Evolutionary conservation across 2,888 invertebrate species (phyloP), one percentile per base, ranked within the genome.

Genomic region (Hedychridium roseum): DNA sequence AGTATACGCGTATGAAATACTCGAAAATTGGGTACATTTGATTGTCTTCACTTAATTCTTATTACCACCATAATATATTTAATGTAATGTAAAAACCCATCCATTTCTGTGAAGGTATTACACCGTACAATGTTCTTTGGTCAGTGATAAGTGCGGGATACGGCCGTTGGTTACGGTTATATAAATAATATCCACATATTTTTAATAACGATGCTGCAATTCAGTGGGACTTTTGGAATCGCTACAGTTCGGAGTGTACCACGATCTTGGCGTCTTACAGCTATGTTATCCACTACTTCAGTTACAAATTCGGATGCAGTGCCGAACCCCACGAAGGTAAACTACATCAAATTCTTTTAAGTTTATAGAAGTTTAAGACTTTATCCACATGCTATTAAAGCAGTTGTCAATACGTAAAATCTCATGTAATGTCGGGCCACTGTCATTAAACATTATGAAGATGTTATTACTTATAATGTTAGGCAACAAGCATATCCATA

Each of bases 181-280:
- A 48, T 60, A 54, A 61, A 57, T 54, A 54, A 43, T 36, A 40
- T 41, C 9, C 47, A 57, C 3, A 38, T 61, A 56, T n/a, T n/a
- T 41, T 53, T 48, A 17, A 51, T 50, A 43, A 59, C 43, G 54
- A 71, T 73, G 70, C 41, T 72, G 45, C 70, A 70, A 46, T 57
- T 69, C 43, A 60, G 57, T 28, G 46, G 61, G 4, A 37, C 46
- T n/a, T 20, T 67, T 16, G 58, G 49, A 12, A 59, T 46, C 31
- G 28, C 56, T 17, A 39, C 52, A 1, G 42, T 54, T 2, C 64
- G 63, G 41, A 41, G 53, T 12, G 54, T 50, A 9, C 56, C 67
- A 2, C 52, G 58, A 3, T 39, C 54, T 7, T 55, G 60, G 54
- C 39, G 59, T 14, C 43, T 64, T 16, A 40, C 40, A 6, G 28